Conservation (phyloP, 1,140 invertebrate species). For the Aphelenchoides fujianensis region DNA sequence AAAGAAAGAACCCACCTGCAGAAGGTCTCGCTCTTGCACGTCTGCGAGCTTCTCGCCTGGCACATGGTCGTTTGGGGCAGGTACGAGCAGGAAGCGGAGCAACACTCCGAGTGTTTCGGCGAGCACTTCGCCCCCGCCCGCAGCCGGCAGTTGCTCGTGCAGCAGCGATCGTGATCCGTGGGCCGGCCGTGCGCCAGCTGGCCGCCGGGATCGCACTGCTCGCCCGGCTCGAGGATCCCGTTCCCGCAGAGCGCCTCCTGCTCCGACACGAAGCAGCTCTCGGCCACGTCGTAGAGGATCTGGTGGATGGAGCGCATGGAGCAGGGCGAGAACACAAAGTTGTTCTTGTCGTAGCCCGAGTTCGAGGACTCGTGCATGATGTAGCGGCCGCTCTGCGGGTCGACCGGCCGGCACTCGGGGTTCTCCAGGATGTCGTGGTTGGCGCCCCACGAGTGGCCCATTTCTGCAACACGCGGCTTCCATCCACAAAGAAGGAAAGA, state of each 20-base stretch:
- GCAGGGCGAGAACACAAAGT: slow-evolving; percentile 45
- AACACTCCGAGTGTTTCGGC: slow-evolving; percentile 47
- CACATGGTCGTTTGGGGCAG: slow-evolving; percentile 17
- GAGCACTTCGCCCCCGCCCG: slow-evolving; percentile 31
- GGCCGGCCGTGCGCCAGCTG: slow-evolving; percentile 24
- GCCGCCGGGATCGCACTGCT: slow-evolving; percentile 46
- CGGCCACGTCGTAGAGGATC: slow-evolving; percentile 37
- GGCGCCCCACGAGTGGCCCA: slow-evolving; percentile 42
- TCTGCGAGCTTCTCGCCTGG: slow-evolving; percentile 33
- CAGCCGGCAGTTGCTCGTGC: slow-evolving; percentile 35
- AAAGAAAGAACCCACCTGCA: slow-evolving; percentile 35
- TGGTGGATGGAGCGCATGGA: slow-evolving; percentile 42
- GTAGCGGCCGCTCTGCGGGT: slow-evolving; percentile 35
- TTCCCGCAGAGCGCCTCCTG: slow-evolving; percentile 41
- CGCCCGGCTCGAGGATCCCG: slow-evolving; percentile 44
- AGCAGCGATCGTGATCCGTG: slow-evolving; percentile 32
- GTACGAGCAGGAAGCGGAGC: slow-evolving; percentile 35
- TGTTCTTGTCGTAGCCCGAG: slow-evolving; percentile 47
- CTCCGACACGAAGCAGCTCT: slow-evolving; percentile 47
- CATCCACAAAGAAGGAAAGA: slow-evolving; percentile 20
- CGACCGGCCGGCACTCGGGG: slow-evolving; percentile 26
- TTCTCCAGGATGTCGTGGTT: slow-evolving; percentile 38
- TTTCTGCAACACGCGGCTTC: slow-evolving; percentile 33
- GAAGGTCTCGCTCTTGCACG: slow-evolving; percentile 35
- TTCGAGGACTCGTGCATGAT: slow-evolving; percentile 44